These are phyloP conservation scores for Nerophis ophidion DNA, from an alignment of 2,113 vertebrate genomes.

Conservation along the genomic window DNA sequence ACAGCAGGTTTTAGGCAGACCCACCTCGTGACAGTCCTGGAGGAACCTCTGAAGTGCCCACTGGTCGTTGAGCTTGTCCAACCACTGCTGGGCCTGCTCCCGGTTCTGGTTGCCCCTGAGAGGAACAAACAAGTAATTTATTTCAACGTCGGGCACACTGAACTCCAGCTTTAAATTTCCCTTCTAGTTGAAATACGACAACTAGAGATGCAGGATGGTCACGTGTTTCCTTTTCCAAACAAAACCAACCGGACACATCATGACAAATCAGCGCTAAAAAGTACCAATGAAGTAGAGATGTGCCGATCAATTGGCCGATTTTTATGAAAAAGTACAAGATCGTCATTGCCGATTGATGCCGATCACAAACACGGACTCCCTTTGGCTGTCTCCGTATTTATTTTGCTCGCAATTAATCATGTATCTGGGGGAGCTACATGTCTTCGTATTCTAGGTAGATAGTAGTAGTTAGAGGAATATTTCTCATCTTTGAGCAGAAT, in stretches of 20 bases:
- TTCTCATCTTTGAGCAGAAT: no score
- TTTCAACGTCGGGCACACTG: neutral
- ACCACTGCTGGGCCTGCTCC: conserved; percentile 77
- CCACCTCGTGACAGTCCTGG: conserved; percentile 85
- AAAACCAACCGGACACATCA: neutral
- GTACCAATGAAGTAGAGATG: no score
- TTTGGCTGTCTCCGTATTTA: no score
- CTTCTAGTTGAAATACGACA: neutral
- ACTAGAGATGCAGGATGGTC: neutral
- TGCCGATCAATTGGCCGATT: no score
- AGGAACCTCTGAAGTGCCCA: conserved; percentile 82
- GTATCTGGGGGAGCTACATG: no score
- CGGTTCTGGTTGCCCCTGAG: conserved; percentile 80
- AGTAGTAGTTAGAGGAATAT: no score
- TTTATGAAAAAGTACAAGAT: no score
- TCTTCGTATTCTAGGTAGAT: no score
- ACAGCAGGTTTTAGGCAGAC: neutral
- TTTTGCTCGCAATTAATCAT: no score
- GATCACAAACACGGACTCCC: no score
- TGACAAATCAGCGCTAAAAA: neutral
- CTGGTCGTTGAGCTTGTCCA: conserved; percentile 77
- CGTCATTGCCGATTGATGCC: no score
- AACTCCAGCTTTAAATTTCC: neutral
- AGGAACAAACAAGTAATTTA: neutral
- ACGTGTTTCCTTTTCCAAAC: neutral